A percentile compares a stretch with the other conserved stretches of the same genome.
These are phyloP conservation scores for Nebria salina DNA, from an alignment of 2,888 invertebrate genomes.

Conservation along the genomic window DNA sequence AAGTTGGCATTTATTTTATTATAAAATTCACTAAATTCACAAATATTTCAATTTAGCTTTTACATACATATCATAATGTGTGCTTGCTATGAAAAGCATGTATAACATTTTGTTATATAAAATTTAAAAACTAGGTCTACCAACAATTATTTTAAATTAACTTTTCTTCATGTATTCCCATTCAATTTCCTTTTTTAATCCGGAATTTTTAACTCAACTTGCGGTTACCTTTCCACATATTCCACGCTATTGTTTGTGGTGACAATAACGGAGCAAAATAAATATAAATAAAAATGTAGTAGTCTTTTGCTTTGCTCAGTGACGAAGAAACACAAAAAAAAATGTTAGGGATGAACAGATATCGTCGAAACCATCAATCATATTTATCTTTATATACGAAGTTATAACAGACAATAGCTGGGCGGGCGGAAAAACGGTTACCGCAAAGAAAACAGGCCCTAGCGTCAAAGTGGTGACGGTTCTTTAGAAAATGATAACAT, in stretches of 20 bases:
- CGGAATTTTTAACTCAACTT: conserved; percentile 10
- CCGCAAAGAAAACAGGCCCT: not conserved
- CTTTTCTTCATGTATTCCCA: not conserved
- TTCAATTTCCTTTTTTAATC: not conserved
- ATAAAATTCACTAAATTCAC: too few species aligned
- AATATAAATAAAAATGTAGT: conserved; percentile 41
- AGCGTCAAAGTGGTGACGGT: not conserved
- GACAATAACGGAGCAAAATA: conserved; percentile 34
- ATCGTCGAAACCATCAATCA: conserved; percentile 41
- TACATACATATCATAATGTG: too few species aligned
- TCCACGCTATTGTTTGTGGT: conserved; percentile 20
- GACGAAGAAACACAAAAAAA: conserved; percentile 40
- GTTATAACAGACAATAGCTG: conserved; percentile 35
- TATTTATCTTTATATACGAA: conserved; percentile 35
- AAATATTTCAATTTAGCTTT: too few species aligned
- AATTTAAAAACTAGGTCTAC: not conserved
- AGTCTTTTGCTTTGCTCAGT: conserved; percentile 27
- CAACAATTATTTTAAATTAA: not conserved
- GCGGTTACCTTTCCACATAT: not conserved
- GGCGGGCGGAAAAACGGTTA: conserved; percentile 2
- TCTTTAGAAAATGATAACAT: not conserved
- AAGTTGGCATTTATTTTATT: too few species aligned
- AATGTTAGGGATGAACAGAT: conserved; percentile 39
- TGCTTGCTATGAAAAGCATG: not conserved
- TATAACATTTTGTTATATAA: not conserved